Conservation (phyloP, 2,888 invertebrate species). For the Pegoplata infirma region DNA sequence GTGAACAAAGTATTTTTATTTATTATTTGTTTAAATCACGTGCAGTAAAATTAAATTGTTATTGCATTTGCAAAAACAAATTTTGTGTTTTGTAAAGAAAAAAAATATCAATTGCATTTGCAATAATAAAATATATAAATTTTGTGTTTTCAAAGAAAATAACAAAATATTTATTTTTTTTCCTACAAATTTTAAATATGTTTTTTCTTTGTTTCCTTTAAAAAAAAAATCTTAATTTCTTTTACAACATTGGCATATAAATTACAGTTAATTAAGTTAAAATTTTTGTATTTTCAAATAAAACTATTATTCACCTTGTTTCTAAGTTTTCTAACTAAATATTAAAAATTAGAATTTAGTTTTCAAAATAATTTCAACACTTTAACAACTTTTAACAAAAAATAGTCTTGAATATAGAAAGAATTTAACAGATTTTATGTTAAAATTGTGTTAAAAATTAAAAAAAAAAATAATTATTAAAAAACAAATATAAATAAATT, state of each 20-base stretch:
- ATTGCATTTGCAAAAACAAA: conserved; percentile 14
- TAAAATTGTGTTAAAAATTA: conserved; percentile 22
- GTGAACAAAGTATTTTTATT: neutral
- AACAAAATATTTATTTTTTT: conserved; percentile 17
- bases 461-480: neutral
- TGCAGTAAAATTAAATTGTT: neutral
- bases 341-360: conserved; percentile 42
- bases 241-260: conserved; percentile 56
- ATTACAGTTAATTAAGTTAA: conserved; percentile 42
- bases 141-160: neutral
- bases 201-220: too few species aligned
- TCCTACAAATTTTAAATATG: conserved; percentile 34
- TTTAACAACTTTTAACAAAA: conserved; percentile 44
- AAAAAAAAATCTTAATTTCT: conserved; percentile 39
- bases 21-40: conserved; percentile 16
- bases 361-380: conserved; percentile 34
- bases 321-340: conserved; percentile 3
- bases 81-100: too few species aligned
- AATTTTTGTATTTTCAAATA: conserved; percentile 1
- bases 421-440: conserved; percentile 41
- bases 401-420: conserved; percentile 27
- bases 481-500: neutral
- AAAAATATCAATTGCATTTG: conserved; percentile 10
- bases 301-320: conserved; percentile 43
- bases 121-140: conserved; percentile 6